Conservation (phyloP, 2,797 vertebrate species). For the Carduelis carduelis region DNA sequence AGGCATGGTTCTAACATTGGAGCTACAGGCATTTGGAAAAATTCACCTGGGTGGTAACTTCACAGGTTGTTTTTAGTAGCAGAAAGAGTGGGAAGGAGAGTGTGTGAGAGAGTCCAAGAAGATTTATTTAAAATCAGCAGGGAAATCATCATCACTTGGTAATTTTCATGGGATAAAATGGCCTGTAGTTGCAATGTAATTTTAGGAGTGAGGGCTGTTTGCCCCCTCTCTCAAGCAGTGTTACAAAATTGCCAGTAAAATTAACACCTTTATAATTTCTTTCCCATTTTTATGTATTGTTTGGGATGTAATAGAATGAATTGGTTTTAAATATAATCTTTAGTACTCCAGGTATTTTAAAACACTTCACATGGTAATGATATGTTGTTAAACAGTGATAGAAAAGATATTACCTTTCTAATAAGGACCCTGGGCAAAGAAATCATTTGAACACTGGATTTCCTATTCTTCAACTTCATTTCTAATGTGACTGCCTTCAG, state of each 20-base stretch:
- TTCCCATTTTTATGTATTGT: not conserved
- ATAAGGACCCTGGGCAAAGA: slow-evolving; percentile 35
- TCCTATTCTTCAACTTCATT: slow-evolving; percentile 19
- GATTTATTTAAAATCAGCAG: slow-evolving; percentile 1
- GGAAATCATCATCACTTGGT: slow-evolving; percentile 11
- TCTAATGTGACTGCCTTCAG: not conserved
- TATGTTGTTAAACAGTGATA: slow-evolving; percentile 41
- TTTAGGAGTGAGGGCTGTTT: slow-evolving; percentile 24
- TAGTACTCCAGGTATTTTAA: slow-evolving; percentile 23
- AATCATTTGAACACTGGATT: not conserved
- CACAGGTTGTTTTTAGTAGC: not conserved
- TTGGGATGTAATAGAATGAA: not conserved
- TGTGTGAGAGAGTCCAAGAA: not conserved
- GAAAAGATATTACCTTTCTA: slow-evolving; percentile 50
- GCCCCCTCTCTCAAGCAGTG: not conserved
- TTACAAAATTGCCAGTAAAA: slow-evolving; percentile 13
- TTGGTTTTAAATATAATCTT: slow-evolving; percentile 34
- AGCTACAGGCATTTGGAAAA: not conserved
- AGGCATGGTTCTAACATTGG: slow-evolving; percentile 3
- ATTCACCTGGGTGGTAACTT: slow-evolving; percentile 1
- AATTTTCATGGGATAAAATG: not conserved
- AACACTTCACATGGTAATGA: slow-evolving; percentile 31
- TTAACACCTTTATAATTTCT: slow-evolving; percentile 6
- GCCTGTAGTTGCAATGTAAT: not conserved
- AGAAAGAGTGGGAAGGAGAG: not conserved